Base-by-base conservation (phyloP, 2,888 invertebrate genomes). In the Eupsilia transversa region DNA sequence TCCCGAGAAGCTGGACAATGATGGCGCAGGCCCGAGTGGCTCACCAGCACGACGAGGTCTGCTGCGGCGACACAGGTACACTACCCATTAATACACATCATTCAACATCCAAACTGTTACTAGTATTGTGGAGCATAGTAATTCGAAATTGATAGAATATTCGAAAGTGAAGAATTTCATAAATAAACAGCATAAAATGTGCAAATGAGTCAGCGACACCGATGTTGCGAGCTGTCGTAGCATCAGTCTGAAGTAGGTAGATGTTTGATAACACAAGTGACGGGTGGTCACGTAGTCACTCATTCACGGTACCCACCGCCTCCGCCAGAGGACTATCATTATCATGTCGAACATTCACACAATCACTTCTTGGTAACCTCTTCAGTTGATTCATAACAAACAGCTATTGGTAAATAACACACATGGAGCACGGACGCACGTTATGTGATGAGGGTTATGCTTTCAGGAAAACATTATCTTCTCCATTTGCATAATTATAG, bases 1-100 rank as follows among this genome's bases (percentile, higher is more conserved):
- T 64, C 97, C 97, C 30, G 97, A 97, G 90, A 98, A 98, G 92
- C 96, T 97, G 74, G 97, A 97, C 86, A 97, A 97, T 80, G 97
- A 97, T 76, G 96, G 96, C 38, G 96, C 97, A 35, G 97, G 97
- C 30, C 97, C 97, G 74, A 97, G 97, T 72, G 97, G 97, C 49
- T 97, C 97, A 30, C 97, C 97, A 23, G 97, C 97, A 35, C 92
- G 97, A 71, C 96, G 97, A 14, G 95, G 96, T n/a, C 88, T 96
- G 72, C 93, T 96, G 56, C 92, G 96, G 35, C 92, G 96, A 79
- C 95, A 96, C 94, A 93, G 97, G 97, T 96, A 90, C 61, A 54
- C 35, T 56, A 54, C 27, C 65, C 35, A 56, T 43, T 27, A 27
- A 49, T 74, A 49, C 30, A 30, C 23, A 56, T 20, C 6, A 46